A percentile compares a stretch with the other conserved stretches of the same genome.
phyloP scores from a whole-genome alignment of 2,888 invertebrate genomes.

The Scaeva pyrastri region DNA sequence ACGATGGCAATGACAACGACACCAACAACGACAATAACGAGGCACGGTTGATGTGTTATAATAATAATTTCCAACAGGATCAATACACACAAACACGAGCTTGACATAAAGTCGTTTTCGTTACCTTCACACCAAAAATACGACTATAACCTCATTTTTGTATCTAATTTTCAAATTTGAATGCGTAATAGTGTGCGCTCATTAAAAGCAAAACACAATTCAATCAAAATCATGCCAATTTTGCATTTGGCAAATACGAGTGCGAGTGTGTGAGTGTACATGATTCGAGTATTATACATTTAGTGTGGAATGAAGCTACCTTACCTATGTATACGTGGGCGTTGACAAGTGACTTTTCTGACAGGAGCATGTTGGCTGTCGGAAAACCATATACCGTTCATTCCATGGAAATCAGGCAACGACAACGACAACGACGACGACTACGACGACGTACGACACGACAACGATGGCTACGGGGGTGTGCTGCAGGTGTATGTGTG shows the following conservation, averaged over 20 bases:
- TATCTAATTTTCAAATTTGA: constrained; percentile 66
- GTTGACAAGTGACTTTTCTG: constrained; percentile 49
- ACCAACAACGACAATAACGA: too few relatives aligned
- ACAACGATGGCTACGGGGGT: too few relatives aligned
- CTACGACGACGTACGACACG: too few relatives aligned
- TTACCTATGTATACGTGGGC: background rate
- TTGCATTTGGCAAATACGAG: constrained; percentile 49
- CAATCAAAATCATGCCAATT: constrained; percentile 73
- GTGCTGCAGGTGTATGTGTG: too few relatives aligned
- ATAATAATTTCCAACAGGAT: constrained; percentile 30
- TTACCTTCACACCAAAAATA: constrained; percentile 14
- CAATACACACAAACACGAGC: background rate
- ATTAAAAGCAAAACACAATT: constrained; percentile 71
- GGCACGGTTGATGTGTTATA: background rate
- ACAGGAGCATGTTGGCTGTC: constrained; percentile 31
- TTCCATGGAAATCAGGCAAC: constrained; percentile 16
- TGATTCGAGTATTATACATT: too few relatives aligned
- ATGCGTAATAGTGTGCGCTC: constrained; percentile 55
- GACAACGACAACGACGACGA: too few relatives aligned
- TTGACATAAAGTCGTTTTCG: background rate
- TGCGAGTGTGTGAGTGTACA: background rate
- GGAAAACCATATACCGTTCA: constrained; percentile 27
- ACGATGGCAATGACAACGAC: background rate
- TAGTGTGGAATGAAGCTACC: too few relatives aligned
- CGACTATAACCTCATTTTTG: constrained; percentile 45